A percentile compares a stretch with the other conserved stretches of the same genome.
These are phyloP conservation scores for Drosophila asahinai DNA, from an alignment of 1,140 invertebrate genomes.

Conservation along the genomic window DNA sequence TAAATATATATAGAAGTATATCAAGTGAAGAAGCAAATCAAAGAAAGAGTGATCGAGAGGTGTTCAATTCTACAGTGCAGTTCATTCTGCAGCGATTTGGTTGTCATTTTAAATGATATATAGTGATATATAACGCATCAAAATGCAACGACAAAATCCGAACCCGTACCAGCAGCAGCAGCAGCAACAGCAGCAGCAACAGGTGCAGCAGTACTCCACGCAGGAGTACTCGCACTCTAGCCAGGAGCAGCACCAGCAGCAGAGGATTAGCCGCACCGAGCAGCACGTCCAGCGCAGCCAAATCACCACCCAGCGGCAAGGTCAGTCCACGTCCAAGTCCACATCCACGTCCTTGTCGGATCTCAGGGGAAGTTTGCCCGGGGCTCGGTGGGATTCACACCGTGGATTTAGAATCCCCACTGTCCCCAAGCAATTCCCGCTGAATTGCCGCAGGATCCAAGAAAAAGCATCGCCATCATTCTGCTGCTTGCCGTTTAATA, in stretches of 20 bases:
- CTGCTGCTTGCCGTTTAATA: slow-evolving; percentile 15
- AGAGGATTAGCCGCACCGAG: slow-evolving; percentile 89
- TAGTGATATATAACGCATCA: slow-evolving; percentile 84
- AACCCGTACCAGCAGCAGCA: slow-evolving; percentile 85
- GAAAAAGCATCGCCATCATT: slow-evolving; percentile 14
- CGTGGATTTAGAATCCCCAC: slow-evolving; percentile 75
- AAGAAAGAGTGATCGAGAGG: slow-evolving; percentile 76
- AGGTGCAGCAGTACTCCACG: slow-evolving; percentile 86
- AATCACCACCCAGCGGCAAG: slow-evolving; percentile 92
- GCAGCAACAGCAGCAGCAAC: slow-evolving; percentile 86
- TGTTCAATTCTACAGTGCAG: slow-evolving; percentile 75
- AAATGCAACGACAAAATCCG: slow-evolving; percentile 85
- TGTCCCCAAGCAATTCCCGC: slow-evolving; percentile 52
- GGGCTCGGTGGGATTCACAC: slow-evolving; percentile 74
- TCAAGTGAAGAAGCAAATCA: slow-evolving; percentile 82
- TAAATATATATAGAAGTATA: slow-evolving; percentile 65
- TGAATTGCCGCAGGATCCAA: slow-evolving; percentile 26
- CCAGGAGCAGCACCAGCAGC: slow-evolving; percentile 86
- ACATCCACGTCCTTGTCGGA: slow-evolving; percentile 24
- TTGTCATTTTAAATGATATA: slow-evolving; percentile 84
- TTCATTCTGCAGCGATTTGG: slow-evolving; percentile 77
- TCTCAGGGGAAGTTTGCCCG: slow-evolving; percentile 36
- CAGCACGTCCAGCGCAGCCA: slow-evolving; percentile 90
- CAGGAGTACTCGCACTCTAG: slow-evolving; percentile 79
- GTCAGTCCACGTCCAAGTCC: slow-evolving; percentile 86